Evolutionary conservation across 1,140 invertebrate species (phyloP), one percentile per base, ranked within the genome.

Genomic region (Pomacea maculata): DNA sequence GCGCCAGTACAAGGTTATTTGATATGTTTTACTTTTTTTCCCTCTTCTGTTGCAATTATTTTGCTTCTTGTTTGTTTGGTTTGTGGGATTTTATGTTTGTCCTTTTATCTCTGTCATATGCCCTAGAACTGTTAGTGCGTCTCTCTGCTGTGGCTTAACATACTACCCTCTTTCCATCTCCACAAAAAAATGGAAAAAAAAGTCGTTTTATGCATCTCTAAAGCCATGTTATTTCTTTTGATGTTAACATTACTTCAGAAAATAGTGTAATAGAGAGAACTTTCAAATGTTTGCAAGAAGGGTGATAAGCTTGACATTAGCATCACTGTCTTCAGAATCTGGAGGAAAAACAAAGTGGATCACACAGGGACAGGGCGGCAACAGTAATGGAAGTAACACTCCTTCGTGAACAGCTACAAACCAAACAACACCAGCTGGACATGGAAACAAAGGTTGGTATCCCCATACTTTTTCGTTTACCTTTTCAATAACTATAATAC

Each of bases 321-420:
- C 15, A 14, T 11, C 11, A 11, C 57, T 61, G 57, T 55, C 73
- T 83, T 45, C 78, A 89, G 89, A 86, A 88, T 64, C 75, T 86
- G 68, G 88, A 89, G 63, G 85, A 85, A 8, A 83, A 86, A 57
- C 67, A 87, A 63, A 75, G 79, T 29, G 82, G 81, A 14, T 21
- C 84, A 5, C 84, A 87, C 76, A 85, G 87, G 77, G 89, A 88
- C n/a, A 92, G 92, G 29, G 90, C 86, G 83, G 85, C 93, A 15
- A 82, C 86, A 54, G 78, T 77, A 21, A 86, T 87, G 84, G 88
- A 90, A 76, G 82, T 84, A 45, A 85, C 89, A 74, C 81, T 84
- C 29, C 78, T 89, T 21, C 85, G 84, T 68, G 87, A 88, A 55
- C 84, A 85, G 72, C 52, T 88, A 14, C 70, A 84, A 12, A 84